Conservation (phyloP, 2,888 invertebrate genomes). For the Macrosoma leucophasiata region DNA sequence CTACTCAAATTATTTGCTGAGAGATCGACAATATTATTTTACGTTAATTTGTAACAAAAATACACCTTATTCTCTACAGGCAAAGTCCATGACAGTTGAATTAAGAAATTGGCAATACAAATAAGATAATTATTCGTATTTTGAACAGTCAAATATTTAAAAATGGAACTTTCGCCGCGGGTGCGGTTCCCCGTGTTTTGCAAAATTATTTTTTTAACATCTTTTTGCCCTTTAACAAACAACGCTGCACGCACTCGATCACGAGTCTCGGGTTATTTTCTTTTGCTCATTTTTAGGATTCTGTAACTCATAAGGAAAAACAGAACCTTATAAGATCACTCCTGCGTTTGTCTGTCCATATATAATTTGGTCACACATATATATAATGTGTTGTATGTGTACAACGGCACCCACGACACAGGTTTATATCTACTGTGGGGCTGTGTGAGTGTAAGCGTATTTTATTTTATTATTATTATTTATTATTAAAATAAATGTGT, state of each 20-base stretch:
- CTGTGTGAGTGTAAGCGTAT: too few relatives aligned
- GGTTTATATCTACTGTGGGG: too few relatives aligned
- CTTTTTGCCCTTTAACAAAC: constrained; percentile 31
- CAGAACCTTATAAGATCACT: too few relatives aligned
- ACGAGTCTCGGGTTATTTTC: not conserved
- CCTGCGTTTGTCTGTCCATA: not conserved
- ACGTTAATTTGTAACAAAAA: not conserved
- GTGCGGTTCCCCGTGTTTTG: constrained; percentile 42
- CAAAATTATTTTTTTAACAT: constrained; percentile 38
- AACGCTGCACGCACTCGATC: constrained; percentile 30
- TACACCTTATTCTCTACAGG: constrained; percentile 14
- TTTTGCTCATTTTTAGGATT: not conserved
- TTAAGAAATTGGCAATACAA: constrained; percentile 31
- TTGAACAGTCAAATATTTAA: constrained; percentile 62
- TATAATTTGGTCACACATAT: too few relatives aligned
- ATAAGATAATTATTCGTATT: constrained; percentile 62
- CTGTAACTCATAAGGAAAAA: too few relatives aligned
- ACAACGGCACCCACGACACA: too few relatives aligned
- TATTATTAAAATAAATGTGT: too few relatives aligned
- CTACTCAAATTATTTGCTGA: constrained; percentile 35
- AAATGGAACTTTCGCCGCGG: constrained; percentile 48
- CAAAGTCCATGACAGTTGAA: constrained; percentile 20
- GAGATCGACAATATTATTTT: constrained; percentile 26
- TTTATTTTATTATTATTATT: too few relatives aligned
- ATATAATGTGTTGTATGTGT: too few relatives aligned